These are phyloP conservation scores for Tinea semifulvella DNA, from an alignment of 2,888 invertebrate genomes.

Conservation along the genomic window DNA sequence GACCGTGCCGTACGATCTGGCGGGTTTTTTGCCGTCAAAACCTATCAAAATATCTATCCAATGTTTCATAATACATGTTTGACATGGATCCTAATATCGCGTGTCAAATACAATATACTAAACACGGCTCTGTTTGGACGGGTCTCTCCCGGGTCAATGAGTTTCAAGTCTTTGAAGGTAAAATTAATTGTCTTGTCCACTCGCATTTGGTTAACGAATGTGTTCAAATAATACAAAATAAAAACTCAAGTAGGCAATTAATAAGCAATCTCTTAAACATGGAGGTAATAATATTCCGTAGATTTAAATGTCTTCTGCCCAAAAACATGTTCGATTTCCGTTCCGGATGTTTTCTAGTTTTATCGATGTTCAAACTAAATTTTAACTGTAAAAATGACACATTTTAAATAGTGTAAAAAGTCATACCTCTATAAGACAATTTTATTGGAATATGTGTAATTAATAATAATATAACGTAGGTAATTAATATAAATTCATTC, in stretches of 20 bases:
- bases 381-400: too few relatives aligned
- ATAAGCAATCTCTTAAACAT: background rate
- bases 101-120: constrained; percentile 6
- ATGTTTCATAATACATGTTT: constrained; percentile 7
- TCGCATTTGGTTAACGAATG: too few relatives aligned
- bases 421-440: too few relatives aligned
- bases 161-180: background rate
- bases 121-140: constrained; percentile 7
- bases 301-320: constrained; percentile 1
- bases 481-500: too few relatives aligned
- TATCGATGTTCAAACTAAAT: too few relatives aligned
- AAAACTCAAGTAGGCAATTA: constrained; percentile 4
- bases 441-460: too few relatives aligned
- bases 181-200: too few relatives aligned
- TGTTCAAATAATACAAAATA: background rate
- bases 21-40: constrained; percentile 13
- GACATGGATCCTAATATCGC: constrained; percentile 9
- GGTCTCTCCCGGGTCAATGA: background rate
- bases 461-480: too few relatives aligned
- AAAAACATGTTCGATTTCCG: background rate
- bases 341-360: too few relatives aligned
- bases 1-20: background rate
- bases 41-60: constrained; percentile 9
- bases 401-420: too few relatives aligned
- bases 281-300: too few relatives aligned